phyloP scores from a whole-genome alignment of 1,140 invertebrate species.

The Drosophila athabasca region DNA sequence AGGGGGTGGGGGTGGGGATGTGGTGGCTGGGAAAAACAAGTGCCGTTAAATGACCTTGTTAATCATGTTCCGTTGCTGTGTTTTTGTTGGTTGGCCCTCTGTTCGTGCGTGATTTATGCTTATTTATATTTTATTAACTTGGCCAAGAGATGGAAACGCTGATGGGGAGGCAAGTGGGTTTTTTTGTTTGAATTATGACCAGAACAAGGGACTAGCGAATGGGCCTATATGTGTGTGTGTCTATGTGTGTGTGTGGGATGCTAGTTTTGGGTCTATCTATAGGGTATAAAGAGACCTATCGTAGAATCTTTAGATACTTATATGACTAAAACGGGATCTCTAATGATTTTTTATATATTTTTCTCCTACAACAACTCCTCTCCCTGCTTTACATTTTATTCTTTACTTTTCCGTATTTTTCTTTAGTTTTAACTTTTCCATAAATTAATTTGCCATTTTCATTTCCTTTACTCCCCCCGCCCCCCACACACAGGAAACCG shows the following conservation, averaged over 20 bases:
- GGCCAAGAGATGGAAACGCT: background rate
- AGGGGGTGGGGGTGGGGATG: background rate
- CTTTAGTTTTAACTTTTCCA: too few relatives aligned
- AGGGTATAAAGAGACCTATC: too few relatives aligned
- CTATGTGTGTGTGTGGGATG: background rate
- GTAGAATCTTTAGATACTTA: too few relatives aligned
- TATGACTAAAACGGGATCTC: too few relatives aligned
- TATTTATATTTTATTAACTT: slow-evolving; percentile 81
- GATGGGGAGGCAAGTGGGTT: background rate
- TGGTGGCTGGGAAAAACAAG: slow-evolving; percentile 47
- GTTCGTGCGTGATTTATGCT: slow-evolving; percentile 78
- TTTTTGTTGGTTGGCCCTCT: slow-evolving; percentile 52
- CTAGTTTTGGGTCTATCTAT: background rate
- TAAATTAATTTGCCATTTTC: too few relatives aligned
- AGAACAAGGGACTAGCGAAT: slow-evolving; percentile 22
- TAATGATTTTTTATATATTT: too few relatives aligned
- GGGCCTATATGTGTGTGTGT: slow-evolving; percentile 17
- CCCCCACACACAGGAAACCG: too few relatives aligned
- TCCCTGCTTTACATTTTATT: too few relatives aligned
- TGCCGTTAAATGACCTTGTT: slow-evolving; percentile 78
- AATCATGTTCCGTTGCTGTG: slow-evolving; percentile 60
- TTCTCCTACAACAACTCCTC: too few relatives aligned
- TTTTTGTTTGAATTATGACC: slow-evolving; percentile 42
- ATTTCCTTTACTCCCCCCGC: too few relatives aligned
- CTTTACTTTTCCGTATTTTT: too few relatives aligned